These are phyloP conservation scores for Magallana nippona DNA, from an alignment of 2,888 invertebrate genomes.

Conservation along the genomic window DNA sequence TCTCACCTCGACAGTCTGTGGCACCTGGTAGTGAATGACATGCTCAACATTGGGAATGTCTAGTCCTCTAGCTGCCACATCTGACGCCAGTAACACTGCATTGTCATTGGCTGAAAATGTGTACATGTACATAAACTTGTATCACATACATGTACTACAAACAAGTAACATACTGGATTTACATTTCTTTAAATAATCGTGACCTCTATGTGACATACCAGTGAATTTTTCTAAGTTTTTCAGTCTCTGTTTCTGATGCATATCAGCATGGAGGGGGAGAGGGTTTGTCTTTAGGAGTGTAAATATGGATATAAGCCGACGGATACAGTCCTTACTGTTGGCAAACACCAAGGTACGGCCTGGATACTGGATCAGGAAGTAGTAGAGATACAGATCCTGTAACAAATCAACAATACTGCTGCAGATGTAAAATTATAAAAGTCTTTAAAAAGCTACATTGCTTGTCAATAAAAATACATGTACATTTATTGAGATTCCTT, in stretches of 20 bases:
- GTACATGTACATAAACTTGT: background rate
- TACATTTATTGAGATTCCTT: no score
- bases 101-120: slow-evolving; percentile 80
- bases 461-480: no score
- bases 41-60: slow-evolving; percentile 96
- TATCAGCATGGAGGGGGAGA: slow-evolving; percentile 84
- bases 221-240: slow-evolving; percentile 93
- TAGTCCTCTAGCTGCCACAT: slow-evolving; percentile 97
- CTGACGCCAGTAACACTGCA: slow-evolving; percentile 92
- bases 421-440: no score
- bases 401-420: slow-evolving; percentile 42
- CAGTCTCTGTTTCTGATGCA: slow-evolving; percentile 95
- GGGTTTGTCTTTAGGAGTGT: slow-evolving; percentile 77
- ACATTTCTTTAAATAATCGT: background rate
- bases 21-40: slow-evolving; percentile 98
- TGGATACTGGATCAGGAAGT: slow-evolving; percentile 90
- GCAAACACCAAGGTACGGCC: slow-evolving; percentile 94
- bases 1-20: slow-evolving; percentile 90
- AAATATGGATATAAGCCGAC: slow-evolving; percentile 84
- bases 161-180: background rate
- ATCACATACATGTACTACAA: background rate
- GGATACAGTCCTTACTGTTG: slow-evolving; percentile 92
- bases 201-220: slow-evolving; percentile 65
- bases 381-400: slow-evolving; percentile 94
- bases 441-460: no score